A percentile compares a stretch with the other conserved stretches of the same genome.
phyloP scores from a whole-genome alignment of 23 tunicate genomes.

The Corella eumyota region DNA sequence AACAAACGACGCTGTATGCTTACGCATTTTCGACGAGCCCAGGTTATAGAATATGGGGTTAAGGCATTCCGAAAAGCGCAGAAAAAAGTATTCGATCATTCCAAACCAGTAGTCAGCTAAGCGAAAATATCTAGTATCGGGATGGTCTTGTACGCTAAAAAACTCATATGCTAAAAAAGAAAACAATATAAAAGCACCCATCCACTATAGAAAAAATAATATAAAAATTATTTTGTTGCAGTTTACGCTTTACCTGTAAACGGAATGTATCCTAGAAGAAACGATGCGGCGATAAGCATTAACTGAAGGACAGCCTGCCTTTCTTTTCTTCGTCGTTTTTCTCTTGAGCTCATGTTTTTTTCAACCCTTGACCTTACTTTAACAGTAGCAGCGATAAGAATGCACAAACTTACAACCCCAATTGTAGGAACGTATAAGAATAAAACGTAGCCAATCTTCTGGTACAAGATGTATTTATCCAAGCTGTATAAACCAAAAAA shows the following conservation, averaged over 20 bases:
- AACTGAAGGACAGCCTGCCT: too few species aligned
- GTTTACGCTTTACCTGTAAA: too few species aligned
- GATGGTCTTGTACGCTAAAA: conserved; percentile 8
- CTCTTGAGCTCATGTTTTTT: too few species aligned
- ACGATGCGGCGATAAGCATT: too few species aligned
- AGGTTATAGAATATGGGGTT: conserved; percentile 87
- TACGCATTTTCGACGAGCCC: conserved; percentile 62
- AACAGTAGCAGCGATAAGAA: conserved; percentile 1
- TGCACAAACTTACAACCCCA: background rate
- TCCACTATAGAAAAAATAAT: too few species aligned
- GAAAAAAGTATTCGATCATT: conserved; percentile 54
- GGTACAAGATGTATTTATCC: background rate
- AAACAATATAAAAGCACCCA: background rate
- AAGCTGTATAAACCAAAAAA: too few species aligned
- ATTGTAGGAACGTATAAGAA: background rate
- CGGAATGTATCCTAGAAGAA: too few species aligned
- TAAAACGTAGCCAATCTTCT: background rate
- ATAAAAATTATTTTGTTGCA: too few species aligned
- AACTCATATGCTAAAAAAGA: conserved; percentile 35
- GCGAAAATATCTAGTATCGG: conserved; percentile 5
- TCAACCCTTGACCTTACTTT: conserved; percentile 3
- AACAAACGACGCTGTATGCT: conserved; percentile 32
- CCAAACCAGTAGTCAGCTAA: conserved; percentile 72
- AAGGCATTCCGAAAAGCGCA: conserved; percentile 78
- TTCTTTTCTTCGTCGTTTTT: too few species aligned